phyloP scores from a whole-genome alignment of 2,888 invertebrate species.

The Hydriomena furcata region DNA sequence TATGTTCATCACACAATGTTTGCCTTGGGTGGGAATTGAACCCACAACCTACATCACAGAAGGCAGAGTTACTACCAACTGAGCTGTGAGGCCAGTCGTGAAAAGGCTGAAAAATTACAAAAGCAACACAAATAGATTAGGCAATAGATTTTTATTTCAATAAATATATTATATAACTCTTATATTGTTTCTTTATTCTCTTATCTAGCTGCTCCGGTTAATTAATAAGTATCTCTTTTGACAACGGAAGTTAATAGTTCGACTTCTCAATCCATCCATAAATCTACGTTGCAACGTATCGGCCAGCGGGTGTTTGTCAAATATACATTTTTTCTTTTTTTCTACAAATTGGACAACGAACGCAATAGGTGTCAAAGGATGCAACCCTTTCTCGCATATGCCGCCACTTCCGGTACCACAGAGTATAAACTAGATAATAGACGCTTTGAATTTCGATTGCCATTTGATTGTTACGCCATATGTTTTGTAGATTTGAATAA shows the following conservation, averaged over 20 bases:
- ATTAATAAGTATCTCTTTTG: background rate
- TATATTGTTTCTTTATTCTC: too few species aligned
- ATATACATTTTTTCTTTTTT: constrained; percentile 41
- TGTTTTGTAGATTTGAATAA: constrained; percentile 11
- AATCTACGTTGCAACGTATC: constrained; percentile 54
- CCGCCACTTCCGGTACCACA: constrained; percentile 56
- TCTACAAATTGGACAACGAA: constrained; percentile 60
- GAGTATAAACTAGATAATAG: constrained; percentile 11
- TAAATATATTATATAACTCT: too few species aligned
- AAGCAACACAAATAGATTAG: too few species aligned
- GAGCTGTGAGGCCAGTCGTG: too few species aligned
- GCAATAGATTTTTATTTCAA: too few species aligned
- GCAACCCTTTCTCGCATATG: constrained; percentile 75
- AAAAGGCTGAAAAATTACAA: too few species aligned
- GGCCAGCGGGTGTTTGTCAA: constrained; percentile 47
- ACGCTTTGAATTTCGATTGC: constrained; percentile 25
- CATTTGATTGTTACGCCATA: constrained; percentile 21
- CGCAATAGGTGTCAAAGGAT: constrained; percentile 71
- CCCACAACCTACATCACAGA: too few species aligned
- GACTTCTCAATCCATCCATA: constrained; percentile 50
- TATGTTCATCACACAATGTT: too few species aligned
- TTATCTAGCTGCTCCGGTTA: too few species aligned
- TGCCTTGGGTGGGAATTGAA: too few species aligned
- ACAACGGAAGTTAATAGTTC: background rate
- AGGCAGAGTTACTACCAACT: too few species aligned